A percentile compares a stretch with the other conserved stretches of the same genome.
These are phyloP conservation scores for Periplaneta americana DNA, from an alignment of 1,140 invertebrate genomes.

Conservation along the genomic window DNA sequence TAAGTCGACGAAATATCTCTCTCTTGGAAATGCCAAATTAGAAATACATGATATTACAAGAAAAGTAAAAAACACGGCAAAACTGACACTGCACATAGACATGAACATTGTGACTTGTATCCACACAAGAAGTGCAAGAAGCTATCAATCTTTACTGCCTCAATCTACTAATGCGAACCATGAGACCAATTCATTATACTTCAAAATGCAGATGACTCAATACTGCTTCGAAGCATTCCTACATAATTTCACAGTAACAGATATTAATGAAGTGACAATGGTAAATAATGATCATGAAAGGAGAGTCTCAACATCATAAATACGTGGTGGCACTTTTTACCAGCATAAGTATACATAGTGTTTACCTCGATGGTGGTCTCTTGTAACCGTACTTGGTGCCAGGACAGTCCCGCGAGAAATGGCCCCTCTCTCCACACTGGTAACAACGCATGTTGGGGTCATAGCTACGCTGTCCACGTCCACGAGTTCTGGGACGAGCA, in stretches of 20 bases:
- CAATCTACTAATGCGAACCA: not conserved
- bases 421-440: slow-evolving; percentile 56
- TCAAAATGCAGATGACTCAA: not conserved
- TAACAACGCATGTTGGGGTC: slow-evolving; percentile 56
- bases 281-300: not conserved
- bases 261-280: not conserved
- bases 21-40: not conserved
- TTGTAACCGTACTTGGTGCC: slow-evolving; percentile 35
- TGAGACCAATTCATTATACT: not conserved
- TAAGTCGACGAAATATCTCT: not conserved
- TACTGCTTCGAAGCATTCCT: not conserved
- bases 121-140: not conserved
- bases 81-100: not conserved
- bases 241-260: not conserved
- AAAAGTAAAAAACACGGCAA: not conserved
- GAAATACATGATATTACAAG: not conserved
- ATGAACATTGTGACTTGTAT: not conserved
- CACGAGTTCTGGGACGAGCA: slow-evolving; percentile 39
- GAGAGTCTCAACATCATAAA: not conserved
- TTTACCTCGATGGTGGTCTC: slow-evolving; percentile 26
- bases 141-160: not conserved
- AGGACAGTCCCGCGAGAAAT: slow-evolving; percentile 60
- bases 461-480: slow-evolving; percentile 40
- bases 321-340: too few species aligned
- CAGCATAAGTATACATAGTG: too few species aligned